These are phyloP conservation scores for Bubo blakistoni DNA, from an alignment of 2,113 vertebrate species.

Conservation along the genomic window DNA sequence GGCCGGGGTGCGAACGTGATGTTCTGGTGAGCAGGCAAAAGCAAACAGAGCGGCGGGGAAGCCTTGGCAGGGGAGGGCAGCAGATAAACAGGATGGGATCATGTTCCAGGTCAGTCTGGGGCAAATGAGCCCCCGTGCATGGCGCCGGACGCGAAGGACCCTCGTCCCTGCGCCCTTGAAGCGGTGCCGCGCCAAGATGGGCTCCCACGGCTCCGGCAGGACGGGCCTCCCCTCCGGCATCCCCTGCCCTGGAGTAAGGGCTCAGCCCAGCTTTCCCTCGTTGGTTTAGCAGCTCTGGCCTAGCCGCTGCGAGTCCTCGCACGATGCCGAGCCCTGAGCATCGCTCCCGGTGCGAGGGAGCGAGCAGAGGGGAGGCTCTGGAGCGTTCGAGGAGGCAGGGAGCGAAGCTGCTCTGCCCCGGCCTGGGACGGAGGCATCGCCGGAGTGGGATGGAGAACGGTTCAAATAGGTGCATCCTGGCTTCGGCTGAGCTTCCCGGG, in stretches of 20 bases:
- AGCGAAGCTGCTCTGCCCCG: rapidly evolving
- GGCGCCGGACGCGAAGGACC: rapidly evolving
- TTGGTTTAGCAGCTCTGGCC: background rate
- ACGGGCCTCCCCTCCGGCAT: background rate
- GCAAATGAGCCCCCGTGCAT: rapidly evolving
- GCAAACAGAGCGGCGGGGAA: slow-evolving; percentile 10
- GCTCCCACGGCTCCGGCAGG: rapidly evolving
- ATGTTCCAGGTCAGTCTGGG: slow-evolving; percentile 9
- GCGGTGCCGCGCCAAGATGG: rapidly evolving
- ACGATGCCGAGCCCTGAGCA: rapidly evolving
- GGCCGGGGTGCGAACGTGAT: background rate
- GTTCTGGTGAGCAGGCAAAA: slow-evolving; percentile 6
- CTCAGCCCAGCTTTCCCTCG: background rate
- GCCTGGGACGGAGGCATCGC: rapidly evolving
- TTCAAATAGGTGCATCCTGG: rapidly evolving
- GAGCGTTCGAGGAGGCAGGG: background rate
- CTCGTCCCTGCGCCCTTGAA: background rate
- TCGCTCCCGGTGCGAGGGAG: rapidly evolving
- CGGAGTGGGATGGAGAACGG: rapidly evolving
- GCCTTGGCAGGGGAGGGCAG: background rate
- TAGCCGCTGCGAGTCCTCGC: rapidly evolving
- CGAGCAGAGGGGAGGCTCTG: background rate
- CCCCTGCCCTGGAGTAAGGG: background rate
- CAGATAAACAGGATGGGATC: background rate
- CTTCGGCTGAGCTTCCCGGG: background rate